Conservation (phyloP, 2,113 vertebrate genomes). For the Nyctibius bracteatus region DNA sequence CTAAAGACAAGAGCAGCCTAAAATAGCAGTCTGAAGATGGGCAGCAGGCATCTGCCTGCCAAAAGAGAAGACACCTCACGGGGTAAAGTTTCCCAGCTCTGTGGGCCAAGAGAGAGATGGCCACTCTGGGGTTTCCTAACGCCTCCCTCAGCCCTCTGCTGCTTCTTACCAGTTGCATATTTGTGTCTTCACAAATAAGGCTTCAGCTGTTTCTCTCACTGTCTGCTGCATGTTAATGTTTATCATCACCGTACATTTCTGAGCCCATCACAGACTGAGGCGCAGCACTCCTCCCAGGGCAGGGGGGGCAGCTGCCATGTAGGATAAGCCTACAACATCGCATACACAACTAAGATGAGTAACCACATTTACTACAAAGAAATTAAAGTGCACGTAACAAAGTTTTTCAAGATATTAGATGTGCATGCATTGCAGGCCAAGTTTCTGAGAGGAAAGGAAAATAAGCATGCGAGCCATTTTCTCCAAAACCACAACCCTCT, state of each 20-base stretch:
- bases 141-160: not conserved
- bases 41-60: conserved; percentile 25
- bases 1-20: conserved; percentile 34
- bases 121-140: not conserved
- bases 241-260: not conserved
- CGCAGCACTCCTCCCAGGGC: not conserved
- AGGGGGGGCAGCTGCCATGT: not conserved
- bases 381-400: not conserved
- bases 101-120: not conserved
- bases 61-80: not conserved
- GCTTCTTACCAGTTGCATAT: not conserved
- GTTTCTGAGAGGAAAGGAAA: not conserved
- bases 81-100: not conserved
- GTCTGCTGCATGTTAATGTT: not conserved
- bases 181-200: not conserved
- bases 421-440: not conserved
- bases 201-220: not conserved
- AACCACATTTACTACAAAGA: not conserved
- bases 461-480: conserved; percentile 10
- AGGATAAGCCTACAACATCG: rapidly evolving
- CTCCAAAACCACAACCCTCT: conserved; percentile 45
- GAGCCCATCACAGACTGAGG: not conserved
- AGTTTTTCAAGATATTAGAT: not conserved
- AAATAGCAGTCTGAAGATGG: conserved; percentile 36
- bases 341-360: not conserved